These are phyloP conservation scores for Ploceus nigricollis DNA, from an alignment of 2,113 vertebrate species.

Conservation along the genomic window DNA sequence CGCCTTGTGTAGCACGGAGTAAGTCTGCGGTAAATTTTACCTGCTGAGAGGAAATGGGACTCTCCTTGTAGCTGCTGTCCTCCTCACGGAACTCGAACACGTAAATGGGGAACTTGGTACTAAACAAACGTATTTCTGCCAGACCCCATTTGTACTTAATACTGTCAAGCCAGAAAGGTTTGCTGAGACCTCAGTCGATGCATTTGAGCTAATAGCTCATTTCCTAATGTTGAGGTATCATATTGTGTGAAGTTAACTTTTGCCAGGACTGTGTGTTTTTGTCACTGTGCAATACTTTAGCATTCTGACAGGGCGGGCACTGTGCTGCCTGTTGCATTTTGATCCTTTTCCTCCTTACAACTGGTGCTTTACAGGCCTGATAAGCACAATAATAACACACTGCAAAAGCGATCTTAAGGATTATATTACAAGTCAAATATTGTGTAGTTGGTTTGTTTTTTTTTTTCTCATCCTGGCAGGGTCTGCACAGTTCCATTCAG, in stretches of 20 bases:
- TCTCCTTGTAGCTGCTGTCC: not conserved
- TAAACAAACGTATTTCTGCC: not conserved
- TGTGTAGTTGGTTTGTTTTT: not conserved
- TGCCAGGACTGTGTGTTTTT: not conserved
- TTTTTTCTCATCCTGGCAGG: not conserved
- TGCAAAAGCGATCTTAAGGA: not conserved
- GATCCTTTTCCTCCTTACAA: not conserved
- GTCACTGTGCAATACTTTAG: not conserved
- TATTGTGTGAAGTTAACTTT: not conserved
- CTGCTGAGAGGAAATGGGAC: not conserved
- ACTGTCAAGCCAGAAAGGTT: not conserved
- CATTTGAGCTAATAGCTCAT: not conserved
- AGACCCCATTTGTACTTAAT: not conserved
- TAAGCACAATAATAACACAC: not conserved
- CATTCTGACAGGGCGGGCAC: not conserved
- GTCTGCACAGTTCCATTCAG: not conserved
- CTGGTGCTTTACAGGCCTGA: not conserved
- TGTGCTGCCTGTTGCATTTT: slow-evolving; percentile 1
- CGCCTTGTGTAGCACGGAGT: fast-evolving
- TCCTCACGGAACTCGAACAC: fast-evolving
- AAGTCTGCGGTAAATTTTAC: not conserved
- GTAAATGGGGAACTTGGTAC: not conserved
- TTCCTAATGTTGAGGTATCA: not conserved
- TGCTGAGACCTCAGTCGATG: not conserved
- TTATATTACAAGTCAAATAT: slow-evolving; percentile 5